Evolutionary conservation across 1,140 invertebrate species (phyloP).

Genomic region (Drosophila simulans): DNA sequence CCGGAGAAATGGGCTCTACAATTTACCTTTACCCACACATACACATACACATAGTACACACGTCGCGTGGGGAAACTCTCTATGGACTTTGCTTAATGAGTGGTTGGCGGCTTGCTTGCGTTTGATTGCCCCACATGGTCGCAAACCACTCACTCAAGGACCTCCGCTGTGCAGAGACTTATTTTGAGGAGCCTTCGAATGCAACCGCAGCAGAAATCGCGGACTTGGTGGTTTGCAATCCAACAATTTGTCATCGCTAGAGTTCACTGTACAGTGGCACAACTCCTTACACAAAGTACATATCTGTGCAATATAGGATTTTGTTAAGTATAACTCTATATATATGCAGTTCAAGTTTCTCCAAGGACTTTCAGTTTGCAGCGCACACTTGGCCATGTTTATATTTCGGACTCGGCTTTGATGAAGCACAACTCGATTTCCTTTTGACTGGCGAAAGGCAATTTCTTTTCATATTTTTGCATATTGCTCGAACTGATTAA

Average conservation of each 20-base stretch:
- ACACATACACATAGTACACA: background rate
- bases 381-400: slow-evolving; percentile 2
- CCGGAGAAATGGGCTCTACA: slow-evolving; percentile 33
- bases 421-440: slow-evolving; percentile 34
- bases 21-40: slow-evolving; percentile 40
- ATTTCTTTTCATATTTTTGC: slow-evolving; percentile 40
- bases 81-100: slow-evolving; percentile 60
- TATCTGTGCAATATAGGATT: background rate
- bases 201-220: slow-evolving; percentile 30
- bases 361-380: slow-evolving; percentile 5
- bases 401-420: slow-evolving; percentile 16
- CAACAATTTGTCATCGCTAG: slow-evolving; percentile 8
- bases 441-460: slow-evolving; percentile 26
- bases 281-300: background rate
- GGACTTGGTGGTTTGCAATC: background rate
- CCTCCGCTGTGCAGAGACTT: background rate
- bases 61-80: background rate
- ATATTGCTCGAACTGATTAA: slow-evolving; percentile 49
- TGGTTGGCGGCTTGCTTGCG: slow-evolving; percentile 48
- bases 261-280: background rate
- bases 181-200: slow-evolving; percentile 1
- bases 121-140: slow-evolving; percentile 34
- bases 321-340: background rate
- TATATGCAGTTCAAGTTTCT: background rate
- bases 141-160: slow-evolving; percentile 19